Percentiles rank a stretch among this genome's conserved stretches.
phyloP scores from a whole-genome alignment of 2,113 vertebrate genomes.

The Procavia capensis region DNA sequence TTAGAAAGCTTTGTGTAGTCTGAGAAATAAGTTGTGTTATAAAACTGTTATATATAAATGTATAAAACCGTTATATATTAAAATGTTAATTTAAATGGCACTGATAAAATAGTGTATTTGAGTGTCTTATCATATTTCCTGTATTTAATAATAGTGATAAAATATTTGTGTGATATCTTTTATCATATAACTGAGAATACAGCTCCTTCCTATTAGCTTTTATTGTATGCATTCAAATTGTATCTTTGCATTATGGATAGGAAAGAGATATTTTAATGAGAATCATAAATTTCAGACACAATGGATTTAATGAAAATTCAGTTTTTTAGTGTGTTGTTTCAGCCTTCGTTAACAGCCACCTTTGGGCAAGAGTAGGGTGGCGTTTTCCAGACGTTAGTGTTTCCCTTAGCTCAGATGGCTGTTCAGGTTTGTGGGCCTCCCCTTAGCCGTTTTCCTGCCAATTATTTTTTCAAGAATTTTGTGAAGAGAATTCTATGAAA shows the following conservation, averaged over 20 bases:
- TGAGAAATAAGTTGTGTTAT: slow-evolving; percentile 20
- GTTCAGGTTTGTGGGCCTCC: background rate
- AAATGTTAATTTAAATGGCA: slow-evolving; percentile 35
- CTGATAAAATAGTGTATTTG: slow-evolving; percentile 42
- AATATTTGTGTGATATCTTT: slow-evolving; percentile 36
- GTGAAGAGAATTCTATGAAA: slow-evolving; percentile 4
- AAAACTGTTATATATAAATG: slow-evolving; percentile 51
- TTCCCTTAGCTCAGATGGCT: background rate
- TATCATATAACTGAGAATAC: slow-evolving; percentile 14
- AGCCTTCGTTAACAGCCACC: background rate
- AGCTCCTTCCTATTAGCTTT: background rate
- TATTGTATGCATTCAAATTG: slow-evolving; percentile 20
- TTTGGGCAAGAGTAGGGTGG: background rate
- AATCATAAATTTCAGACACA: slow-evolving; percentile 26
- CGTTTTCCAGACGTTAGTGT: background rate
- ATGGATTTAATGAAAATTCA: slow-evolving; percentile 40
- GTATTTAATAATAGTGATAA: slow-evolving; percentile 21
- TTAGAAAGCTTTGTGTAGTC: slow-evolving; percentile 41
- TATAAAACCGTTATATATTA: no score
- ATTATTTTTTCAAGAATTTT: slow-evolving; percentile 11
- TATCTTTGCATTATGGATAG: slow-evolving; percentile 41
- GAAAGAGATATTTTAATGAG: slow-evolving; percentile 43
- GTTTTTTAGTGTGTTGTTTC: slow-evolving; percentile 50
- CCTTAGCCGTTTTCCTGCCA: slow-evolving; percentile 8
- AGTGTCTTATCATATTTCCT: slow-evolving; percentile 3